Base-by-base conservation (phyloP, 2,888 invertebrate genomes). In the Sisyra terminalis region DNA sequence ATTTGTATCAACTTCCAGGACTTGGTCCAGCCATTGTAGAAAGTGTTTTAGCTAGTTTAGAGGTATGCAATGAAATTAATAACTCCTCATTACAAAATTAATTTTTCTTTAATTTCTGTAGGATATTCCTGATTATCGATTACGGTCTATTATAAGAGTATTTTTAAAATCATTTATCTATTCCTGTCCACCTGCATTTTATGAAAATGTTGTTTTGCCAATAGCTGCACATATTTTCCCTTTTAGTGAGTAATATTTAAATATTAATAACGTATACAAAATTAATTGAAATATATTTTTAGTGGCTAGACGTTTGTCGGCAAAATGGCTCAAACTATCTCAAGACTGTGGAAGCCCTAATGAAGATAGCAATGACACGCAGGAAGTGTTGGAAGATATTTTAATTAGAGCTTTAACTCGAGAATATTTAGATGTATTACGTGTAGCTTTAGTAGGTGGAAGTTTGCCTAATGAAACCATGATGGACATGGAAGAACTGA, bases 121-220 rank as follows among this genome's bases (percentile, higher is more conserved):
- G 63, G 67, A 67, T 47, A 73, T 92, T 56, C 89, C 92, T 31
- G 90, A 92, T 61, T 82, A 85, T 64, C 75, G 88, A 63, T 64
- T 92, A 54, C 71, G 88, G 44, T 80, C 82, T 3, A 73, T 92
- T 38, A 78, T 89, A 49, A 71, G 90, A 38, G 78, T 80, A 30
- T 89, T 90, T 57, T 67, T 92, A 52, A 87, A 86, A 55, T 83
- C 88, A 14, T 85, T 88, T 53, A 74, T 92, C 50, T 78, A 78
- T 57, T 80, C 80, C 50, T 93, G 92, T 57, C 90, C 90, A 42
- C 78, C 82, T 32, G 77, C 82, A 45, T 84, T 78, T 60, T 82
- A 84, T 55, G 73, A 72, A 43, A 65, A 69, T 47, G 85, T 87
- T 29, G 66, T 89, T 34, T 62, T 89, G 55, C 89, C 90, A 38